Conservation (phyloP, 92 coral and sea anemone species). For the Porites rus region DNA sequence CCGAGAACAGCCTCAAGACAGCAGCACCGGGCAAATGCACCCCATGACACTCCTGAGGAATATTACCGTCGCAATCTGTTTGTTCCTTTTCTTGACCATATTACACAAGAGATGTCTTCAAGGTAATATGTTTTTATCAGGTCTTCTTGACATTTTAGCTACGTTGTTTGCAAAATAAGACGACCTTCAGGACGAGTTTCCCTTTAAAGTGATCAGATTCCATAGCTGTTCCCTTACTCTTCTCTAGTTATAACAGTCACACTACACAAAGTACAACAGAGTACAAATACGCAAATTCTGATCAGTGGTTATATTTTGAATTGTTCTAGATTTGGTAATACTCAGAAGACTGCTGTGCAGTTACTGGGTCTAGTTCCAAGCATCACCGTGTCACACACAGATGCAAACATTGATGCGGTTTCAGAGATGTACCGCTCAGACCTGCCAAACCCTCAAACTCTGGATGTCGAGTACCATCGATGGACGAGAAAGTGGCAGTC, state of each 20-base stretch:
- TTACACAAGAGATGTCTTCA: conserved; percentile 22
- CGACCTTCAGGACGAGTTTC: conserved; percentile 41
- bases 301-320: too few relatives aligned
- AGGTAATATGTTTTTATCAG: conserved; percentile 34
- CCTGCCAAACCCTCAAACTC: too few relatives aligned
- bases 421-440: too few relatives aligned
- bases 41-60: conserved; percentile 59
- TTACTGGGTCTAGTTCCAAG: too few relatives aligned
- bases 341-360: too few relatives aligned
- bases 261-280: too few relatives aligned
- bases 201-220: conserved; percentile 50
- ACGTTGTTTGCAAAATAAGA: conserved; percentile 40
- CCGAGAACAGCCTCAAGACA: conserved; percentile 58
- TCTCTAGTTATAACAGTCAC: conserved; percentile 49
- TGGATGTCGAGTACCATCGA: too few relatives aligned
- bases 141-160: conserved; percentile 38
- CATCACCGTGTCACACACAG: too few relatives aligned
- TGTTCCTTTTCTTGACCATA: conserved; percentile 55
- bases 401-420: too few relatives aligned
- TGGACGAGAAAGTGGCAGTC: too few relatives aligned
- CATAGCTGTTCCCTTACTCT: conserved; percentile 52
- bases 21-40: conserved; percentile 51
- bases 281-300: too few relatives aligned
- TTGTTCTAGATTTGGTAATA: too few relatives aligned
- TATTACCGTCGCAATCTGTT: conserved; percentile 41